These are phyloP conservation scores for Loripinus fragilis DNA, from an alignment of 2,888 invertebrate species.

Conservation along the genomic window DNA sequence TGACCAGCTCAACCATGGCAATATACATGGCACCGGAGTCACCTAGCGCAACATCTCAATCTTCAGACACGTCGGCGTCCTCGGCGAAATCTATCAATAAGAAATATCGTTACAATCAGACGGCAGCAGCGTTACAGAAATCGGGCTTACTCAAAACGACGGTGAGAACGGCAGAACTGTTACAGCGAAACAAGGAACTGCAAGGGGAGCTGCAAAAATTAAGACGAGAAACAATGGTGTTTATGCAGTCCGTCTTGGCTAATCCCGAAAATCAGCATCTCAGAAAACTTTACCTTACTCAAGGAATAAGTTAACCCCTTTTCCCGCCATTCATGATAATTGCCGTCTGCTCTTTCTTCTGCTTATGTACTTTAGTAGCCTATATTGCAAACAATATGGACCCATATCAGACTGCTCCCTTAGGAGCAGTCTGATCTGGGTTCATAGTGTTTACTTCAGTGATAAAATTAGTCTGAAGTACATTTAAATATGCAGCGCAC, in stretches of 20 bases:
- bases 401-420: too few species aligned
- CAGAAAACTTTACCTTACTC: conserved; percentile 38
- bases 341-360: too few species aligned
- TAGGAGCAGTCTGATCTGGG: too few species aligned
- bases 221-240: conserved; percentile 87
- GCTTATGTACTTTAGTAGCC: too few species aligned
- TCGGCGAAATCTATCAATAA: conserved; percentile 35
- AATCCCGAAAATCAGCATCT: conserved; percentile 82
- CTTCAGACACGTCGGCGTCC: background rate
- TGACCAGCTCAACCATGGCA: background rate
- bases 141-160: conserved; percentile 87
- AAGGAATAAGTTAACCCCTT: background rate
- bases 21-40: background rate
- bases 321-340: too few species aligned
- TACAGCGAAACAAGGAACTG: conserved; percentile 87
- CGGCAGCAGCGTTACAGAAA: conserved; percentile 67
- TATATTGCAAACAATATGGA: too few species aligned
- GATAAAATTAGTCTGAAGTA: too few species aligned
- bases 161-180: conserved; percentile 87
- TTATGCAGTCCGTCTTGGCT: conserved; percentile 86
- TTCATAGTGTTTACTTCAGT: too few species aligned
- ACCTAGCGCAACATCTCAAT: background rate
- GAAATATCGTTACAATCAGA: conserved; percentile 66
- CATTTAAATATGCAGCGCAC: too few species aligned
- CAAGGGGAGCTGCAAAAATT: conserved; percentile 87